A percentile compares a stretch with the other conserved stretches of the same genome.
phyloP scores from a whole-genome alignment of 2,888 invertebrate genomes.

The Apeira syringaria region DNA sequence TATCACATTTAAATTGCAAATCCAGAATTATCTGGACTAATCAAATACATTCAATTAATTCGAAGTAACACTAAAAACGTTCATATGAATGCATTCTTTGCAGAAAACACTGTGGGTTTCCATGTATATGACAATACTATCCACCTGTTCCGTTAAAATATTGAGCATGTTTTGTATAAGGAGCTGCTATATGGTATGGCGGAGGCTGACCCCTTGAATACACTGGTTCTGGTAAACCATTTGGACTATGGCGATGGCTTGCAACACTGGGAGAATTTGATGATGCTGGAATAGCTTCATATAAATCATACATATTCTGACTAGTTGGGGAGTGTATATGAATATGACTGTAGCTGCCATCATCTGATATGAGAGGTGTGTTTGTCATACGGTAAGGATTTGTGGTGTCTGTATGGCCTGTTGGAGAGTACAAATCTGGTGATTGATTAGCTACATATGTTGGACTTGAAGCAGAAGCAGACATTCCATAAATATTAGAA shows the following conservation, averaged over 20 bases:
- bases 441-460: slow-evolving; percentile 75
- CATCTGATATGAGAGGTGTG: slow-evolving; percentile 75
- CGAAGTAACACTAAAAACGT: slow-evolving; percentile 47
- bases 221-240: slow-evolving; percentile 60
- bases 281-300: slow-evolving; percentile 70
- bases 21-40: slow-evolving; percentile 55
- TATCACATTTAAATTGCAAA: slow-evolving; percentile 81
- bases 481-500: slow-evolving; percentile 64
- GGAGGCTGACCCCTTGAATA: slow-evolving; percentile 85
- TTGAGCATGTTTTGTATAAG: slow-evolving; percentile 91
- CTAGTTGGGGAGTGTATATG: slow-evolving; percentile 71
- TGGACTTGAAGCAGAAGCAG: slow-evolving; percentile 63
- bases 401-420: slow-evolving; percentile 76
- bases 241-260: slow-evolving; percentile 70
- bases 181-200: slow-evolving; percentile 93
- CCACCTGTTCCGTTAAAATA: slow-evolving; percentile 83
- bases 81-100: slow-evolving; percentile 39
- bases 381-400: slow-evolving; percentile 79
- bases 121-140: slow-evolving; percentile 54
- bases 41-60: slow-evolving; percentile 30
- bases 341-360: slow-evolving; percentile 74
- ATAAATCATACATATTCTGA: slow-evolving; percentile 77
- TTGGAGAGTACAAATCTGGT: slow-evolving; percentile 75
- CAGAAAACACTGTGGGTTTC: slow-evolving; percentile 46
- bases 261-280: slow-evolving; percentile 68